phyloP scores from a whole-genome alignment of 2,113 vertebrate genomes.

The Seriola quinqueradiata region DNA sequence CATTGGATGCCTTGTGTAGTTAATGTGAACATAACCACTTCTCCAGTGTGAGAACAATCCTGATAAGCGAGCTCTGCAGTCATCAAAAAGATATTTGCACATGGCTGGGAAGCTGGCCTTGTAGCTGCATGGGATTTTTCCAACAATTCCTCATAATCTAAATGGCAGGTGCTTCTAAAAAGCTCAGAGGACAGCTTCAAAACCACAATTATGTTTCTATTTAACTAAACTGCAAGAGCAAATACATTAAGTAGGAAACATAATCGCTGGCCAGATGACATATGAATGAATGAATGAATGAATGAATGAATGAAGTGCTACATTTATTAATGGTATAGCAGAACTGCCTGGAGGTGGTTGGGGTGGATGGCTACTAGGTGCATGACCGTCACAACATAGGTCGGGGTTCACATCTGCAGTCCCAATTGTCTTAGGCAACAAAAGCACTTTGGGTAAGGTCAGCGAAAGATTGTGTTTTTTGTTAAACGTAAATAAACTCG shows the following conservation, averaged over 20 bases:
- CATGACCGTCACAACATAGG: too few relatives aligned
- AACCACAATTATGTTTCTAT: too few relatives aligned
- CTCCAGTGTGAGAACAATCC: constrained; percentile 1
- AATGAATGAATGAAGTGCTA: too few relatives aligned
- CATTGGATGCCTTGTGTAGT: neutral
- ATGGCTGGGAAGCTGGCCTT: neutral
- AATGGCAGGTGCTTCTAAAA: neutral
- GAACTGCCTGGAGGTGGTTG: neutral
- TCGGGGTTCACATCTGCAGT: too few relatives aligned
- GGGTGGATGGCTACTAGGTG: too few relatives aligned
- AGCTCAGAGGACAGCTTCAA: neutral
- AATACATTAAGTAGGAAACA: neutral
- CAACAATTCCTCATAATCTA: neutral
- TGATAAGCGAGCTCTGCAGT: constrained; percentile 3
- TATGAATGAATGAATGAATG: too few relatives aligned
- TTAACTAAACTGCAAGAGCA: neutral
- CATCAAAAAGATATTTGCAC: constrained; percentile 20
- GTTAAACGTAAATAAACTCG: too few relatives aligned
- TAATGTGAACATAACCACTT: constrained; percentile 16
- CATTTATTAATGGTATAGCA: neutral
- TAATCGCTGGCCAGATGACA: too few relatives aligned
- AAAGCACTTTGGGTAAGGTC: too few relatives aligned
- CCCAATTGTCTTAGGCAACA: too few relatives aligned
- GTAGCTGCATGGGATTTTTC: neutral
- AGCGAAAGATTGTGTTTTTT: too few relatives aligned